phyloP scores from a whole-genome alignment of 2,113 vertebrate species.

The Trogon melanurus region DNA sequence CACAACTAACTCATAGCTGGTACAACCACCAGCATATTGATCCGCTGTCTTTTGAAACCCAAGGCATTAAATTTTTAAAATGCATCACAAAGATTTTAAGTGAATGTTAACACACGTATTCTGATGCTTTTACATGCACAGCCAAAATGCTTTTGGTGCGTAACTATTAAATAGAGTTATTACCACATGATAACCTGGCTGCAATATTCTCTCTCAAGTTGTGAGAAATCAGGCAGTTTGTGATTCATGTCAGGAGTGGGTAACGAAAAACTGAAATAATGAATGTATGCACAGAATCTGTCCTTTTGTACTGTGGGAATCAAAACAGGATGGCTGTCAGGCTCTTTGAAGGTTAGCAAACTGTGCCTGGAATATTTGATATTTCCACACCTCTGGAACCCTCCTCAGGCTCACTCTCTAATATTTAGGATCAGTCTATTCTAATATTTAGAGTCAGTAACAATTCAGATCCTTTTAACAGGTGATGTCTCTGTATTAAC shows the following conservation, averaged over 20 bases:
- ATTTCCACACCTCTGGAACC: neutral
- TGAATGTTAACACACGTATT: neutral
- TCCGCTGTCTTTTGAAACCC: neutral
- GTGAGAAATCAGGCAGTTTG: neutral
- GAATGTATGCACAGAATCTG: neutral
- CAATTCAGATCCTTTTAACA: neutral
- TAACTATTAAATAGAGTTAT: neutral
- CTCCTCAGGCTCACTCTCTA: neutral
- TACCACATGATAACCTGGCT: neutral
- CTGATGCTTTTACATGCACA: constrained; percentile 39
- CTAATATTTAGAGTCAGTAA: neutral
- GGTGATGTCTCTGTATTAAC: neutral
- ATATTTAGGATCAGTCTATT: neutral
- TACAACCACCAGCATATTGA: neutral
- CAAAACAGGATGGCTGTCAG: neutral
- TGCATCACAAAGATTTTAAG: neutral
- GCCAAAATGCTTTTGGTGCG: constrained; percentile 19
- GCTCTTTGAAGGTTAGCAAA: neutral
- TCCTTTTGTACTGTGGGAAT: neutral
- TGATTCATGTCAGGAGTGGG: neutral
- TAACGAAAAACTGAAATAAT: neutral
- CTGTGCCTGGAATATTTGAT: neutral
- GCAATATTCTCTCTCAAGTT: neutral
- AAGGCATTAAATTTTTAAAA: neutral
- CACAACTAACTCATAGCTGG: neutral